Evolutionary conservation across 2,888 invertebrate species (phyloP).

Genomic region (Nineta flava): DNA sequence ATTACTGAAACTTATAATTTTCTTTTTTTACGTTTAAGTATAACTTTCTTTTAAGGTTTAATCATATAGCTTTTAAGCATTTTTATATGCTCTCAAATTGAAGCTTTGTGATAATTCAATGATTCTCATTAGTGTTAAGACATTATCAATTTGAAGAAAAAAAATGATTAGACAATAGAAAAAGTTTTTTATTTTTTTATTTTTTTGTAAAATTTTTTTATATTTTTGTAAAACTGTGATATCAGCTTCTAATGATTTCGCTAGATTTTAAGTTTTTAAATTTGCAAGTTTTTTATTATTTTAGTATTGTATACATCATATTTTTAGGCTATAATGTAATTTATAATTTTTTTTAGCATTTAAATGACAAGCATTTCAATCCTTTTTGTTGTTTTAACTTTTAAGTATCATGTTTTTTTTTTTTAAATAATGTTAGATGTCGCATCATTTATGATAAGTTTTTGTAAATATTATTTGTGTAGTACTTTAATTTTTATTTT

Average conservation of each 20-base stretch:
- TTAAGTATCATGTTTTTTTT: background rate
- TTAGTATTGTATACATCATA: background rate
- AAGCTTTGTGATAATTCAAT: constrained; percentile 1
- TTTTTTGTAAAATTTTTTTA: background rate
- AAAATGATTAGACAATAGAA: background rate
- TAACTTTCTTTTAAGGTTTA: background rate
- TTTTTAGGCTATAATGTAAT: too few relatives aligned
- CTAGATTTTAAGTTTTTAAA: constrained; percentile 1
- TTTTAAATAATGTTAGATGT: too few relatives aligned
- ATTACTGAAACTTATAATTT: background rate
- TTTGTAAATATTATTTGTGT: too few relatives aligned
- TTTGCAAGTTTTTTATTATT: background rate
- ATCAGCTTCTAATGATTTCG: constrained; percentile 24
- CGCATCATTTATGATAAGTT: too few relatives aligned
- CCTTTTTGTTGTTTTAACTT: background rate
- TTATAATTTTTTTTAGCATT: background rate
- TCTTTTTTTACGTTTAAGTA: too few relatives aligned
- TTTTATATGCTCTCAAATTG: background rate
- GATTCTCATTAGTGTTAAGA: background rate
- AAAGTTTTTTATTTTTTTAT: background rate
- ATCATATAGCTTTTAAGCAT: background rate
- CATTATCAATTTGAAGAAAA: background rate
- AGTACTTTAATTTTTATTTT: too few relatives aligned
- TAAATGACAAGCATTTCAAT: background rate
- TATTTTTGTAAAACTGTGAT: constrained; percentile 20